Evolutionary conservation across 1,140 invertebrate species (phyloP).

Genomic region (Bradynema listronoti): DNA sequence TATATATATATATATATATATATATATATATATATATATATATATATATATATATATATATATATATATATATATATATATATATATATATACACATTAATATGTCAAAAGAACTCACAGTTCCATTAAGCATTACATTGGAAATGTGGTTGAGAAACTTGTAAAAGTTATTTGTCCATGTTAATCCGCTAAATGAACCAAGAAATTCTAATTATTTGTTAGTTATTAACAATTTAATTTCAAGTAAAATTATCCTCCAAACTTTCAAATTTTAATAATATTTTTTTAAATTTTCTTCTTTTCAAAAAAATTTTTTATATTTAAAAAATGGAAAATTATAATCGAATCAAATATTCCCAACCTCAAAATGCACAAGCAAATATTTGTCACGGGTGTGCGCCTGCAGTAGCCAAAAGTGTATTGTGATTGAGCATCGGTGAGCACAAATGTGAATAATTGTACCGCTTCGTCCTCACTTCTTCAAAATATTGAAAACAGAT

Average conservation of each 20-base stretch:
- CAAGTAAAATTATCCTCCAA: too few species aligned
- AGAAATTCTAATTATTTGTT: background rate
- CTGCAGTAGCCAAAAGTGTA: conserved; percentile 50
- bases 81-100: too few species aligned
- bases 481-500: conserved; percentile 6
- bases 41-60: too few species aligned
- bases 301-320: background rate
- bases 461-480: conserved; percentile 45
- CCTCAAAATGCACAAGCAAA: conserved; percentile 48
- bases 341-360: too few species aligned
- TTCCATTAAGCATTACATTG: conserved; percentile 43
- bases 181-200: conserved; percentile 37
- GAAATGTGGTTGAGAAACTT: conserved; percentile 51
- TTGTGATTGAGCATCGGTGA: conserved; percentile 38
- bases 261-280: too few species aligned
- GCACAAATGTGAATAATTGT: conserved; percentile 48
- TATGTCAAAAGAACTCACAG: conserved; percentile 24
- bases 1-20: too few species aligned
- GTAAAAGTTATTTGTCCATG: conserved; percentile 49
- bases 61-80: too few species aligned
- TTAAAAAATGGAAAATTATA: background rate
- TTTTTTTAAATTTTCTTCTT: too few species aligned
- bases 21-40: too few species aligned
- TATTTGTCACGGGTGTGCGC: conserved; percentile 44
- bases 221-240: conserved; percentile 7